Conservation (phyloP, 1,140 invertebrate genomes). For the Papilio polytes region DNA sequence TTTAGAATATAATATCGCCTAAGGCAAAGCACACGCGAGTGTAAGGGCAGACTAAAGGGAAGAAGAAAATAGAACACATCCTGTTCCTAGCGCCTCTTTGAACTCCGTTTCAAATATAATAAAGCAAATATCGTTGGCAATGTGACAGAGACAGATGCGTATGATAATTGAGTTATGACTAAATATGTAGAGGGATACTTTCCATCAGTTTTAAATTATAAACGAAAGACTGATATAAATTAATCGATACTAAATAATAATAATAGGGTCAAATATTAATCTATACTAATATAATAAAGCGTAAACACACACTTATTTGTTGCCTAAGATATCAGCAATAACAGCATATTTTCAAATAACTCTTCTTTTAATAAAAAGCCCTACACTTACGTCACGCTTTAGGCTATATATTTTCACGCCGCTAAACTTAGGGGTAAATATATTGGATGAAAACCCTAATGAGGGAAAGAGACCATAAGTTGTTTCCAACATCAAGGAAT, state of each 20-base stretch:
- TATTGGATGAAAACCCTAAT: no score
- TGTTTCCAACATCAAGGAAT: no score
- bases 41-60: conserved; percentile 41
- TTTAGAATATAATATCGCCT: background rate
- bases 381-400: no score
- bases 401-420: no score
- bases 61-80: conserved; percentile 52
- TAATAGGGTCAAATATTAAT: background rate
- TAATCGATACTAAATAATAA: background rate
- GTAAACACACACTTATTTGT: no score
- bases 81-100: conserved; percentile 62
- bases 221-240: background rate
- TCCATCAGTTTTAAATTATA: background rate
- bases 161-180: conserved; percentile 38
- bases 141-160: conserved; percentile 42
- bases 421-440: no score
- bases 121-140: conserved; percentile 53
- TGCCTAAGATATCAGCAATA: no score
- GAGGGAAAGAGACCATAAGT: no score
- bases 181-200: background rate
- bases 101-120: conserved; percentile 56
- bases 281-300: background rate
- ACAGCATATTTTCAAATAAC: no score
- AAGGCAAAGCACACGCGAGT: background rate
- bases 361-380: no score